Evolutionary conservation across 1,140 invertebrate species (phyloP).

Genomic region (Caenorhabditis tropicalis): DNA sequence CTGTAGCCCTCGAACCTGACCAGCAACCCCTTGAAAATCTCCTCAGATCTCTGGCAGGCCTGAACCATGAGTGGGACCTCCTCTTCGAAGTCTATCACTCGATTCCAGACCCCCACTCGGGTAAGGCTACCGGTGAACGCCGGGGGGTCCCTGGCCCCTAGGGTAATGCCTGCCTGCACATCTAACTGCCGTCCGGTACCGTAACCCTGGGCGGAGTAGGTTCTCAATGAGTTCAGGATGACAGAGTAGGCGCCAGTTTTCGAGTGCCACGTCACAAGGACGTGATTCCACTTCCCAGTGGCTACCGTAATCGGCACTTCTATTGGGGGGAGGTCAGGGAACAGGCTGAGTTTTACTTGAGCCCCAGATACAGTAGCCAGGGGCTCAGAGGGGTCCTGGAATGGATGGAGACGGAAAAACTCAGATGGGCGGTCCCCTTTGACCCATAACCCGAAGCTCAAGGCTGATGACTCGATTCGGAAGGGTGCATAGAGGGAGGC

Average conservation of each 20-base stretch:
- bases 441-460: constrained; percentile 93
- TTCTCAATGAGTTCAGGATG: constrained; percentile 68
- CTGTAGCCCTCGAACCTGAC: constrained; percentile 93
- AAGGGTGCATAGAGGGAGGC: constrained; percentile 89
- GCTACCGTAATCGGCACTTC: constrained; percentile 84
- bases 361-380: constrained; percentile 80
- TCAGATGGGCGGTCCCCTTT: constrained; percentile 77
- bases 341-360: constrained; percentile 86
- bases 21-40: constrained; percentile 84
- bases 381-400: constrained; percentile 73
- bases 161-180: constrained; percentile 73
- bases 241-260: constrained; percentile 76
- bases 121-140: constrained; percentile 90
- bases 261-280: constrained; percentile 86
- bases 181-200: constrained; percentile 83
- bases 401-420: background rate
- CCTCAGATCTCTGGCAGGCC: constrained; percentile 78
- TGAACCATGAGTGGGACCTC: constrained; percentile 81
- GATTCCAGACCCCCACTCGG: constrained; percentile 91
- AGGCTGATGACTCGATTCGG: constrained; percentile 79
- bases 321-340: constrained; percentile 84
- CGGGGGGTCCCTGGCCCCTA: constrained; percentile 14
- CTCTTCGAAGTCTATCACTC: constrained; percentile 85
- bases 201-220: constrained; percentile 67
- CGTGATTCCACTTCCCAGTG: constrained; percentile 94